Conservation (phyloP, 2,888 invertebrate species). For the Ormia ochracea region DNA sequence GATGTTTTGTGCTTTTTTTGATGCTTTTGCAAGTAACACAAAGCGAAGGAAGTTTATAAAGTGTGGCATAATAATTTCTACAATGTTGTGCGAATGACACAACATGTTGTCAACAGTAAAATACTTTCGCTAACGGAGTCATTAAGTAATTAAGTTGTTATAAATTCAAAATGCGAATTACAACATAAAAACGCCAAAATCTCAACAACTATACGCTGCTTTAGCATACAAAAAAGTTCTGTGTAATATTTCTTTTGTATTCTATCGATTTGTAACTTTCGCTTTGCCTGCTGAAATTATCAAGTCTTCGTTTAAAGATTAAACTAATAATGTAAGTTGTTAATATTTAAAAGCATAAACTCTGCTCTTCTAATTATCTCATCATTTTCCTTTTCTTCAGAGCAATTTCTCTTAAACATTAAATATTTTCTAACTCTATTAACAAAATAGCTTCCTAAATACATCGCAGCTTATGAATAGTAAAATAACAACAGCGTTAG, state of each 20-base stretch:
- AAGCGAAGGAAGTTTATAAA: conserved; percentile 3
- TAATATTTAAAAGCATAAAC: no score
- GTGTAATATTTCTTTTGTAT: neutral
- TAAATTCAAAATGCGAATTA: neutral
- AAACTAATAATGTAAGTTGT: no score
- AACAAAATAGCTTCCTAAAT: no score
- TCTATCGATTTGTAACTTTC: no score
- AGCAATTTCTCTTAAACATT: no score
- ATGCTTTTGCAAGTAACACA: neutral
- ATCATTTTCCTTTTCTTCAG: no score
- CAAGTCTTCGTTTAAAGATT: no score
- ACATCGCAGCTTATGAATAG: no score
- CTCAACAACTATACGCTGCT: neutral
- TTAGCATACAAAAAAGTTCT: neutral
- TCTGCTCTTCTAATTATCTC: no score
- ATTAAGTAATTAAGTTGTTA: conserved; percentile 34
- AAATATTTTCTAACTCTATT: no score
- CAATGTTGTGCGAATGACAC: conserved; percentile 24
- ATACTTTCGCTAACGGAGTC: neutral
- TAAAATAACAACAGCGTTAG: no score
- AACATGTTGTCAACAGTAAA: neutral
- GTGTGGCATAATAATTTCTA: conserved; percentile 12
- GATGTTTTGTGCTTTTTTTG: neutral
- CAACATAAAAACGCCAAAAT: neutral
- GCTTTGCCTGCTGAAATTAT: no score